Evolutionary conservation across 2,888 invertebrate genomes (phyloP), one percentile per base, ranked within the genome.

Genomic region (Athrips mouffetella): DNA sequence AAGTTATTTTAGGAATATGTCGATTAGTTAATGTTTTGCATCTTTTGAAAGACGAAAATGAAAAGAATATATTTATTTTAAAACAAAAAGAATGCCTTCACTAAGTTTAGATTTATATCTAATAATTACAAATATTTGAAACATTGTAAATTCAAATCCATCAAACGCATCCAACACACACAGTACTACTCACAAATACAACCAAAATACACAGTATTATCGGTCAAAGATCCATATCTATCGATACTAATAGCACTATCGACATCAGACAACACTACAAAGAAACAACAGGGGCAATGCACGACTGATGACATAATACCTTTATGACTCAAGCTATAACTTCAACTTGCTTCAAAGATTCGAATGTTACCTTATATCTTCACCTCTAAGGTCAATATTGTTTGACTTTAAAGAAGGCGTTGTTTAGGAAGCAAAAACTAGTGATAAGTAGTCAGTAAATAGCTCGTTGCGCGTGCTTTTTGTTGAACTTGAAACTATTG

Each of bases 231-330:
- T 37, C 21, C 18, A 21, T 15, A 37, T 37, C 37, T 37, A 37
- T 37, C 37, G 37, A 37, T 37, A 37, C 21, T 8, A 44, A 37
- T 48, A 16, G 40, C 35, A 41, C 47, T 41, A 41, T 48, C 40
- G 41, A 33, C 33, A 11, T 2, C 16, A 20, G 29, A 21, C 44
- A 44, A 31, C 44, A 44, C 44, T 44, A 44, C 30, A 21, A n/a
- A 33, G 45, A 16, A 35, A 45, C 45, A 37, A 13, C 37, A 35
- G 45, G 62, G 55, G 60, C 55, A 57, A 53, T 47, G 59, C 44
- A 47, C 55, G 18, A 29, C 37, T 41, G 54, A 54, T 62, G 59
- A 62, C 56, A 60, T 62, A 60, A 58, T 48, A 21, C 47, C 39
- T 42, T n/a, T 31, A 41, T 59, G 58, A 58, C 49, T 59, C 59